Base-by-base conservation (phyloP, 2,113 vertebrate species). In the Bungarus multicinctus region DNA sequence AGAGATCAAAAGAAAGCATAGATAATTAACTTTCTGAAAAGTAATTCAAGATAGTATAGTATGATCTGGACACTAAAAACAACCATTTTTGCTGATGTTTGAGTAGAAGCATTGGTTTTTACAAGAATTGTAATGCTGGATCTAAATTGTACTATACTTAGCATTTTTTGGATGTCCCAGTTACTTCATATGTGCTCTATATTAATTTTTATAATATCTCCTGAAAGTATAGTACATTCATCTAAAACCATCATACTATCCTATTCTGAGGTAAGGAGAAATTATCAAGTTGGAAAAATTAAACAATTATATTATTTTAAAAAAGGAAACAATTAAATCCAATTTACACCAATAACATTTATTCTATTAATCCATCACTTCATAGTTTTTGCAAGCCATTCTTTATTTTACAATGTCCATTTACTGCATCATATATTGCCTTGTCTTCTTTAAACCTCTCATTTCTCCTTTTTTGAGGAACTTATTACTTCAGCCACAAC, bases 31-130 rank as follows among this genome's bases (percentile, higher is more conserved):
- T 87, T 91, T 89, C 39, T 25, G n/a, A 27, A 25, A 47, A 16
- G 50, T 60, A 91, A 90, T 92, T 55, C 64, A 93, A 87, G 0
- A 50, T n/a, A 60, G 27, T 92, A 18, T 20, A 16, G 12, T 25
- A 54, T 85, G 89, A 87, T 93, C 39, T 90, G 92, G 93, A 95
- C 94, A 91, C 93, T 93, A 92, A 64, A 93, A 93, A 93, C 43
- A 94, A 91, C 50, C 91, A 94, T 20, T 39, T 74, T 39, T 39
- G 16, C 14, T 81, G 34, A 3, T 22, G 69, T 81, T 69, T 69
- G 34, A 81, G 14, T 10, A 47, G 90, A 1, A 43, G 47, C 11
- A 94, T 93, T 94, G 86, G 30, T 94, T 94, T 90, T 55, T 88
- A 47, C 20, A 92, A 27, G 64, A 94, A 94, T 93, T 60, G 74